These are phyloP conservation scores for Conops quadrifasciatus DNA, from an alignment of 2,888 invertebrate genomes.

Conservation along the genomic window DNA sequence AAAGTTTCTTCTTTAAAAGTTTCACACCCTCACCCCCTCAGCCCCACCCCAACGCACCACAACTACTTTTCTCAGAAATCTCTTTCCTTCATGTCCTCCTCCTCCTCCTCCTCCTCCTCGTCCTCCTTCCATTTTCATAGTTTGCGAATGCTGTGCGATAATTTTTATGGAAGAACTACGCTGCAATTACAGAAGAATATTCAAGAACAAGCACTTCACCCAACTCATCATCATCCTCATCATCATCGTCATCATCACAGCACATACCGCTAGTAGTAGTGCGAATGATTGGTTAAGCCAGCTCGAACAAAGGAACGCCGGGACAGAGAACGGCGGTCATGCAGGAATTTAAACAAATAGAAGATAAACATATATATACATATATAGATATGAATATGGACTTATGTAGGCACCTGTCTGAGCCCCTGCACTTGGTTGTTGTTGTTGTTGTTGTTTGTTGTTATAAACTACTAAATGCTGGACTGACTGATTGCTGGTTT, in stretches of 20 bases:
- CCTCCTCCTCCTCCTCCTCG: background rate
- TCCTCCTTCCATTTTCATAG: too few relatives aligned
- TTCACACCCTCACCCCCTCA: background rate
- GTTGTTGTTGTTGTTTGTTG: background rate
- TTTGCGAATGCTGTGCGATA: too few relatives aligned
- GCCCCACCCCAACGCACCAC: background rate
- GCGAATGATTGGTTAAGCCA: too few relatives aligned
- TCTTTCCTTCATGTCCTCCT: background rate
- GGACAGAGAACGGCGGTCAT: too few relatives aligned
- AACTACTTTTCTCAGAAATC: too few relatives aligned
- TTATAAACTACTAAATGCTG: constrained; percentile 17
- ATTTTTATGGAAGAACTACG: background rate
- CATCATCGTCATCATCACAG: too few relatives aligned
- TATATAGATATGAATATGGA: background rate
- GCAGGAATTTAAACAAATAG: too few relatives aligned
- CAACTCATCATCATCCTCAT: background rate
- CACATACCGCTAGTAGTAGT: too few relatives aligned
- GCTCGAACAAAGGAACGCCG: too few relatives aligned
- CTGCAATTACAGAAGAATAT: constrained; percentile 7
- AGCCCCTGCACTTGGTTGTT: background rate
- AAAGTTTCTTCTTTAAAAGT: background rate
- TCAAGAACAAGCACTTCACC: background rate
- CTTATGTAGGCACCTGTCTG: background rate
- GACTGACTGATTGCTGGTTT: constrained; percentile 34
- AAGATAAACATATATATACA: constrained; percentile 7